These are phyloP conservation scores for Melanostoma mellinum DNA, from an alignment of 2,888 invertebrate species.

Conservation along the genomic window DNA sequence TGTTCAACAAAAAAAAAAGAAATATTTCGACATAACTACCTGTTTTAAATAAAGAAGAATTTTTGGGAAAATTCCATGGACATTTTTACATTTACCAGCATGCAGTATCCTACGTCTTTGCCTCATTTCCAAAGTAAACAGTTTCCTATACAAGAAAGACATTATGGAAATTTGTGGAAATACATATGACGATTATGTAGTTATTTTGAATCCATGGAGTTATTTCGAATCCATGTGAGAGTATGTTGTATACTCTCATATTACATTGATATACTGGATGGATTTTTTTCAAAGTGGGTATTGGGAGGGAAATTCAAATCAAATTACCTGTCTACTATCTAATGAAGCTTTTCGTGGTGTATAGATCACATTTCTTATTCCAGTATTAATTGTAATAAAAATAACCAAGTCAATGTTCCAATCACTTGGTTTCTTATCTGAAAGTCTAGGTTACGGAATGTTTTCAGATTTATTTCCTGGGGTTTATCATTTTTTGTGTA, in stretches of 20 bases:
- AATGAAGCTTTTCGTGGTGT: not conserved
- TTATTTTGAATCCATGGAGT: too few species aligned
- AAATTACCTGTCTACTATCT: not conserved
- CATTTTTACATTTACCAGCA: not conserved
- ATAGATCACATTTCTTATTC: conserved; percentile 12
- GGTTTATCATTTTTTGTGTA: conserved; percentile 1
- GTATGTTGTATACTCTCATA: too few species aligned
- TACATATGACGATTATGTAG: too few species aligned
- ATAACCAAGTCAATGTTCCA: conserved; percentile 36
- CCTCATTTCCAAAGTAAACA: too few species aligned
- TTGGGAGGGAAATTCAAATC: not conserved
- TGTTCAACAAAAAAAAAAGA: not conserved
- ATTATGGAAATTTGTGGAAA: too few species aligned
- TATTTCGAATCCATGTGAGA: too few species aligned
- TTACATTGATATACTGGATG: too few species aligned
- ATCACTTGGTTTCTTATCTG: conserved; percentile 39
- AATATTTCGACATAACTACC: conserved; percentile 13
- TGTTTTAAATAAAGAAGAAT: not conserved
- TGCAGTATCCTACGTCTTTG: too few species aligned
- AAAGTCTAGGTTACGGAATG: conserved; percentile 31
- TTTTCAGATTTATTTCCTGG: conserved; percentile 15
- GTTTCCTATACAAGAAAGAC: too few species aligned
- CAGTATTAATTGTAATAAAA: not conserved
- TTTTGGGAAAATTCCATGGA: conserved; percentile 8
- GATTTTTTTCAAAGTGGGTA: not conserved